These are phyloP conservation scores for Orthonevra nobilis DNA, from an alignment of 2,888 invertebrate species.

Conservation along the genomic window DNA sequence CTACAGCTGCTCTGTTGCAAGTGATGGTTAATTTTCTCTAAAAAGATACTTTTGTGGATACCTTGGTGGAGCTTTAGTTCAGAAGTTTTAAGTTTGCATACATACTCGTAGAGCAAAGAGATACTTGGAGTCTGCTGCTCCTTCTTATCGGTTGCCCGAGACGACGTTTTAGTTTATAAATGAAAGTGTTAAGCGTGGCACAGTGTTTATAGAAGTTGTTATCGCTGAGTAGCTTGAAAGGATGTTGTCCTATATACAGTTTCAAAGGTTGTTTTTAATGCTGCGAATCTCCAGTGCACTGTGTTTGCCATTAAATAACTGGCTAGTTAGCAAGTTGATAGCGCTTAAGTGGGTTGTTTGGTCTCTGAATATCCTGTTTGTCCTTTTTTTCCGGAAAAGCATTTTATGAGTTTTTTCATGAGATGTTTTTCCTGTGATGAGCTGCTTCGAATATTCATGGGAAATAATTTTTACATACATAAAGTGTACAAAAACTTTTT, in stretches of 20 bases:
- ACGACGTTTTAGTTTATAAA: conserved; percentile 28
- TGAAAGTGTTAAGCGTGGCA: conserved; percentile 47
- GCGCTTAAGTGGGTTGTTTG: conserved; percentile 53
- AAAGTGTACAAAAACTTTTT: no score
- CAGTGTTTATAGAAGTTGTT: conserved; percentile 45
- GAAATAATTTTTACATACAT: no score
- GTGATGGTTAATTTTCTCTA: conserved; percentile 30
- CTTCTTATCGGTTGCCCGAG: conserved; percentile 2
- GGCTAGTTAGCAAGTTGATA: conserved; percentile 47
- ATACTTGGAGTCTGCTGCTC: background rate
- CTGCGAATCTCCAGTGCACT: conserved; percentile 4
- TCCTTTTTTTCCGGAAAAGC: background rate
- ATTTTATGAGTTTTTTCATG: conserved; percentile 12
- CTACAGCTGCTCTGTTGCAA: background rate
- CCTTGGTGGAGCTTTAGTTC: conserved; percentile 3
- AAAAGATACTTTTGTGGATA: conserved; percentile 27
- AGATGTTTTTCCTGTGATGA: conserved; percentile 6
- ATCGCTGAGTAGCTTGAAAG: conserved; percentile 28
- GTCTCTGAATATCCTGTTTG: background rate
- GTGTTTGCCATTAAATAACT: conserved; percentile 47
- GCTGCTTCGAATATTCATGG: no score
- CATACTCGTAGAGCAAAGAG: background rate
- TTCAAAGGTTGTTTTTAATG: conserved; percentile 13
- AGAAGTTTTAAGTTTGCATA: conserved; percentile 14
- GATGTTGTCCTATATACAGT: conserved; percentile 27